Conservation (phyloP, 2,888 invertebrate species). For the Junonia oenone region DNA sequence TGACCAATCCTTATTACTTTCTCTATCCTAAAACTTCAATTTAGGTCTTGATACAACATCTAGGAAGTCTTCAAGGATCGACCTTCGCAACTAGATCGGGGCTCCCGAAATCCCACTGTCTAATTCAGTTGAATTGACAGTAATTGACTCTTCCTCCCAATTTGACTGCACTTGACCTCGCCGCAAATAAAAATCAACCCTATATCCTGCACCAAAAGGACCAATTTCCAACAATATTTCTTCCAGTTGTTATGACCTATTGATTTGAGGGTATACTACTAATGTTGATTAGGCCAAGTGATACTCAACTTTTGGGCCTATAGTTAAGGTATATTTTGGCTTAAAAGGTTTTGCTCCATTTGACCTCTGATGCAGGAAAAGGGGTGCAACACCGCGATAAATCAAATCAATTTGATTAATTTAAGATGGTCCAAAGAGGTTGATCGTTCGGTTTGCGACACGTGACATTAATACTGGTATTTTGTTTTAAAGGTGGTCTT, state of each 20-base stretch:
- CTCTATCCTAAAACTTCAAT: too few relatives aligned
- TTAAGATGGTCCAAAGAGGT: slow-evolving; percentile 35
- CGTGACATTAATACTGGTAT: slow-evolving; percentile 2
- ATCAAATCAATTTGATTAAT: slow-evolving; percentile 45
- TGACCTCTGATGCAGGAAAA: slow-evolving; percentile 50
- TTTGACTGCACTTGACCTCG: slow-evolving; percentile 43
- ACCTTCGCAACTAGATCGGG: slow-evolving; percentile 29
- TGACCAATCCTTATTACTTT: too few relatives aligned
- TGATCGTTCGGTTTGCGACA: slow-evolving; percentile 12
- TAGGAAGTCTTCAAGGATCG: slow-evolving; percentile 26
- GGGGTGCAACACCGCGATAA: slow-evolving; percentile 43
- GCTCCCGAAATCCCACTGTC: slow-evolving; percentile 54
- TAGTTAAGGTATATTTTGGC: slow-evolving; percentile 23
- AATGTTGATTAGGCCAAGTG: slow-evolving; percentile 10
- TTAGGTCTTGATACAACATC: too few relatives aligned
- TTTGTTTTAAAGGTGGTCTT: neutral
- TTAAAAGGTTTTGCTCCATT: slow-evolving; percentile 25
- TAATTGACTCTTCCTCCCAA: slow-evolving; percentile 63
- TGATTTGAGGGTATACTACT: neutral
- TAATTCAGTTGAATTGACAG: slow-evolving; percentile 58
- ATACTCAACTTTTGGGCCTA: slow-evolving; percentile 23
- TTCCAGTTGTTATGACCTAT: slow-evolving; percentile 26
- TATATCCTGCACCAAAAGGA: rapidly evolving
- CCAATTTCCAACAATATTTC: slow-evolving; percentile 17
- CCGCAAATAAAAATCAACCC: slow-evolving; percentile 20